phyloP scores from a whole-genome alignment of 1,140 invertebrate genomes.

The Goniozus legneri region DNA sequence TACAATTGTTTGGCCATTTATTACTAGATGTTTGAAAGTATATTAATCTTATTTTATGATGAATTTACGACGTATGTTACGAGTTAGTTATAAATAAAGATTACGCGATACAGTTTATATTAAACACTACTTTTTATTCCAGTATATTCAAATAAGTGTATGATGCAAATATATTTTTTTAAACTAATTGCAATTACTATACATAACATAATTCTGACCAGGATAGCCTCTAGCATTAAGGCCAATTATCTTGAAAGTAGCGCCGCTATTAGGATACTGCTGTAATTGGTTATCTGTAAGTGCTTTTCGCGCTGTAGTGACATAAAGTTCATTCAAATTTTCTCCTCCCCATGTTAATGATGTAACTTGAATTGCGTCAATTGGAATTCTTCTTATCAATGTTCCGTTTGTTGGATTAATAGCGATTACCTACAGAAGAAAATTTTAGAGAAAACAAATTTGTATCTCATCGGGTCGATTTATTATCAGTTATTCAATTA shows the following conservation, averaged over 20 bases:
- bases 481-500: slow-evolving; percentile 23
- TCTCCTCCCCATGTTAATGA: slow-evolving; percentile 62
- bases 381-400: slow-evolving; percentile 58
- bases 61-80: too few species aligned
- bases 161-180: background rate
- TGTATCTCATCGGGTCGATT: background rate
- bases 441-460: background rate
- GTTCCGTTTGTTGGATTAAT: slow-evolving; percentile 56
- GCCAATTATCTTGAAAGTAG: slow-evolving; percentile 66
- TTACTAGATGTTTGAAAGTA: too few species aligned
- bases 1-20: too few species aligned
- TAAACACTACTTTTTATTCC: too few species aligned
- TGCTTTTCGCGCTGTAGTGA: slow-evolving; percentile 53
- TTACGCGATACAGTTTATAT: too few species aligned
- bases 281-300: slow-evolving; percentile 53
- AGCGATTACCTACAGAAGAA: slow-evolving; percentile 50
- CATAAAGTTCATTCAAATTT: slow-evolving; percentile 54
- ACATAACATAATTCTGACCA: slow-evolving; percentile 8
- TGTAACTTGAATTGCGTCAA: slow-evolving; percentile 64
- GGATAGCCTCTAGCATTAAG: slow-evolving; percentile 58
- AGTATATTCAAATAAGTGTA: too few species aligned
- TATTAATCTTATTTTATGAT: too few species aligned
- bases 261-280: slow-evolving; percentile 61
- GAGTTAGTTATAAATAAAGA: too few species aligned
- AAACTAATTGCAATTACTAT: background rate